Conservation (phyloP, 2,888 invertebrate genomes). For the Hyalella azteca region DNA sequence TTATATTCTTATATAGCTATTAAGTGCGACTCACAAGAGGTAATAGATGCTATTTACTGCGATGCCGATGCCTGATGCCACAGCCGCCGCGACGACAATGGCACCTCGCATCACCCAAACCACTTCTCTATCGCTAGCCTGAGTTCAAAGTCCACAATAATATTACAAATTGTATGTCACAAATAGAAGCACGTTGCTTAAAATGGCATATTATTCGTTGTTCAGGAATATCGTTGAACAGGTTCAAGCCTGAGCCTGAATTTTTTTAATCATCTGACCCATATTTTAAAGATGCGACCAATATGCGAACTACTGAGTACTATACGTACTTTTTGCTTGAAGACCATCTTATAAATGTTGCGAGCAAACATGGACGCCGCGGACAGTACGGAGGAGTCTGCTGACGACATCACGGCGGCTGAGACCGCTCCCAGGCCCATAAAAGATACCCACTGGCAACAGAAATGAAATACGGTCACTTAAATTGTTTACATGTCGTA, state of each 20-base stretch:
- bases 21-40: slow-evolving; percentile 68
- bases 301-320: too few species aligned
- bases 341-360: slow-evolving; percentile 63
- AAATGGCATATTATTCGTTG: too few species aligned
- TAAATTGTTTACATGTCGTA: too few species aligned
- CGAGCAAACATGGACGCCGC: slow-evolving; percentile 77
- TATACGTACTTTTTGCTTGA: slow-evolving; percentile 48
- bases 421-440: slow-evolving; percentile 76
- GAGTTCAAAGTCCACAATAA: not conserved
- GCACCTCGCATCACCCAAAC: slow-evolving; percentile 73
- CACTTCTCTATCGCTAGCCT: slow-evolving; percentile 72
- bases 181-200: too few species aligned
- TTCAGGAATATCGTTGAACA: too few species aligned
- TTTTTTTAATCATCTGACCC: too few species aligned
- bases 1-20: too few species aligned
- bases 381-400: slow-evolving; percentile 75
- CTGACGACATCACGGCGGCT: slow-evolving; percentile 79
- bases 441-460: slow-evolving; percentile 68
- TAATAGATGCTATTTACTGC: slow-evolving; percentile 73
- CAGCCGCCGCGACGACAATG: slow-evolving; percentile 70
- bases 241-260: not conserved
- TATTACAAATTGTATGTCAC: not conserved
- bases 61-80: slow-evolving; percentile 72
- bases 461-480: not conserved
- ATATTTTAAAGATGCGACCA: too few species aligned